These are phyloP conservation scores for Caranx melampygus DNA, from an alignment of 2,113 vertebrate genomes.

Conservation along the genomic window DNA sequence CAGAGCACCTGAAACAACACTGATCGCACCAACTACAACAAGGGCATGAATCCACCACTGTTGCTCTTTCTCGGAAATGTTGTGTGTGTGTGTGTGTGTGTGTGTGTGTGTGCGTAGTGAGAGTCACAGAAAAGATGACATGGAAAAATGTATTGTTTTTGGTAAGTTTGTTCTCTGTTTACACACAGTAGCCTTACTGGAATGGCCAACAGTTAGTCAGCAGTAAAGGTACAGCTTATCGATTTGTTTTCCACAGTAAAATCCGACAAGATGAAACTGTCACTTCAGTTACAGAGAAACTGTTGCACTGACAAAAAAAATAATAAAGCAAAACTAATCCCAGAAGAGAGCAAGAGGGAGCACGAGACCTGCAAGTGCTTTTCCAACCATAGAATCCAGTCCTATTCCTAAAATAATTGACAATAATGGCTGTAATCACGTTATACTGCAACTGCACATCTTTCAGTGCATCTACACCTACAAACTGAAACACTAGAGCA, in stretches of 20 bases:
- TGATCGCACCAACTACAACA: slow-evolving; percentile 67
- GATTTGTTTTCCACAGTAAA: slow-evolving; percentile 26
- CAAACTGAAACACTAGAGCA: slow-evolving; percentile 25
- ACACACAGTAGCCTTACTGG: slow-evolving; percentile 29
- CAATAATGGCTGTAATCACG: slow-evolving; percentile 57
- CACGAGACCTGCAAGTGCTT: slow-evolving; percentile 48
- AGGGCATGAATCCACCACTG: slow-evolving; percentile 45
- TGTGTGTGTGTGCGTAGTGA: slow-evolving; percentile 10
- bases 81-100: slow-evolving; percentile 24
- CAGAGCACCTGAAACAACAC: slow-evolving; percentile 79
- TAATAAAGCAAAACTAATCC: slow-evolving; percentile 11
- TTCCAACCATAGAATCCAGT: slow-evolving; percentile 26
- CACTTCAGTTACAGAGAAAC: slow-evolving; percentile 13
- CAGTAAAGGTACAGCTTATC: neutral
- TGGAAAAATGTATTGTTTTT: slow-evolving; percentile 42
- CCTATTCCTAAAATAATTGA: slow-evolving; percentile 65
- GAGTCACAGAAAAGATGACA: slow-evolving; percentile 39
- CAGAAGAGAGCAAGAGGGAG: slow-evolving; percentile 25
- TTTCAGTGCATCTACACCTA: slow-evolving; percentile 19
- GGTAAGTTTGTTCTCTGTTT: slow-evolving; percentile 23
- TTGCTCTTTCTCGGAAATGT: slow-evolving; percentile 71
- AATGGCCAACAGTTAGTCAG: slow-evolving; percentile 16
- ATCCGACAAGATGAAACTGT: slow-evolving; percentile 17
- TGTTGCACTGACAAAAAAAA: neutral
- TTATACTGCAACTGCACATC: slow-evolving; percentile 34